Percentiles rank a stretch among this genome's conserved stretches.
phyloP scores from a whole-genome alignment of 2,113 vertebrate genomes.

The Corapipo altera region DNA sequence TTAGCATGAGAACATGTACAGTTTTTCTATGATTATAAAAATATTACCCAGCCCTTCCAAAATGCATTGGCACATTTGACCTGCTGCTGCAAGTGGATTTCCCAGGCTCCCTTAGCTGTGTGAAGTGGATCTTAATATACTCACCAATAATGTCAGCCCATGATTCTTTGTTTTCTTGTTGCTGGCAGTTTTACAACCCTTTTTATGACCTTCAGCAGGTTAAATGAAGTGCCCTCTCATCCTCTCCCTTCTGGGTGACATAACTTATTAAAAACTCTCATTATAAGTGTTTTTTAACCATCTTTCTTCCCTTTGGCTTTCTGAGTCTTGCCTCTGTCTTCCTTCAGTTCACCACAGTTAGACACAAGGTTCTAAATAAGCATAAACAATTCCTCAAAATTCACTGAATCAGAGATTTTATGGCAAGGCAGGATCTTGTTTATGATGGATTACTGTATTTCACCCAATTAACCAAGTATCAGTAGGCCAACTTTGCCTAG shows the following conservation, averaged over 20 bases:
- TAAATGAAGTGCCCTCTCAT: not conserved
- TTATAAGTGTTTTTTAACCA: conserved; percentile 4
- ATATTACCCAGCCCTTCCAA: conserved; percentile 2
- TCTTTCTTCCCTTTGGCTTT: conserved; percentile 1
- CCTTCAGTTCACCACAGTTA: not conserved
- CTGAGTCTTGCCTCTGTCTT: not conserved
- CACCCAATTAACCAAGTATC: not conserved
- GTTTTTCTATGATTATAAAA: not conserved
- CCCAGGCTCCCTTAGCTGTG: not conserved
- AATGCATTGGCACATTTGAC: not conserved
- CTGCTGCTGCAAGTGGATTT: not conserved
- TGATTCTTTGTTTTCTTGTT: conserved; percentile 4
- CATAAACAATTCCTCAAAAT: not conserved
- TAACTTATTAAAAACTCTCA: not conserved
- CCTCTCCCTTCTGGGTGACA: not conserved
- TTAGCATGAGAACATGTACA: not conserved
- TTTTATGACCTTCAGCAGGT: conserved; percentile 17
- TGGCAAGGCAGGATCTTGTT: not conserved
- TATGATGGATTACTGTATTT: not conserved
- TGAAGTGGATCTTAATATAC: not conserved
- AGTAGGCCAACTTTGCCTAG: not conserved
- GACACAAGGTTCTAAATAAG: not conserved
- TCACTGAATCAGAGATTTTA: not conserved
- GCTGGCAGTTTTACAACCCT: not conserved
- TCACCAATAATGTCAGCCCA: not conserved